Percentiles rank a stretch among this genome's conserved stretches.
phyloP scores from a whole-genome alignment of 2,888 invertebrate genomes.

The Tuberolachnus salignus region DNA sequence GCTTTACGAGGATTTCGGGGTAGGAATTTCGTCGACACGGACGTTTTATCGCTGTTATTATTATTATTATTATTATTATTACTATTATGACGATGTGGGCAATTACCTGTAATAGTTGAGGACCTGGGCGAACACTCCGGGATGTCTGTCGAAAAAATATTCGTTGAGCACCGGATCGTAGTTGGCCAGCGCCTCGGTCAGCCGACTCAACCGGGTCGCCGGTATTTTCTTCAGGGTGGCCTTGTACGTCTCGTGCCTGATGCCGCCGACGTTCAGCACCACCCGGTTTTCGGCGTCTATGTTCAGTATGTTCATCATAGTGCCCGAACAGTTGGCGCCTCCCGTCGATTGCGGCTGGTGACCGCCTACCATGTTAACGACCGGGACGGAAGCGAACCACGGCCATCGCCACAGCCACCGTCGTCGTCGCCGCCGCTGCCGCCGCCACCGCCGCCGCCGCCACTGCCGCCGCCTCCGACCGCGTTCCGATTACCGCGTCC shows the following conservation, averaged over 20 bases:
- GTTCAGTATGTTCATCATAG: slow-evolving; percentile 84
- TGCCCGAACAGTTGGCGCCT: slow-evolving; percentile 57
- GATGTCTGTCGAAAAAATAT: slow-evolving; percentile 98
- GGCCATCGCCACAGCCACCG: background rate
- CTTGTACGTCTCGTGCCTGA: slow-evolving; percentile 93
- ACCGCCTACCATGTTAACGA: slow-evolving; percentile 56
- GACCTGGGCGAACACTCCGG: slow-evolving; percentile 95
- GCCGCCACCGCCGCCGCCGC: no score
- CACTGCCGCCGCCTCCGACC: no score
- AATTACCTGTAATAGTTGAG: slow-evolving; percentile 92
- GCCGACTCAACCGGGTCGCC: slow-evolving; percentile 88
- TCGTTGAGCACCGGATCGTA: slow-evolving; percentile 99
- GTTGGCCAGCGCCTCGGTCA: slow-evolving; percentile 96
- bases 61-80: no score
- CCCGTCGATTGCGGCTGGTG: slow-evolving; percentile 52
- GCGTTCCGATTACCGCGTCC: no score
- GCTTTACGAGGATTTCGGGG: no score
- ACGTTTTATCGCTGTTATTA: no score
- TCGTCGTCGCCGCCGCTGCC: background rate
- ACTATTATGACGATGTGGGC: no score
- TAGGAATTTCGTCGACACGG: no score
- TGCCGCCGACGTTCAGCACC: slow-evolving; percentile 97
- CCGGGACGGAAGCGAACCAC: slow-evolving; percentile 50
- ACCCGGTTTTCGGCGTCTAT: slow-evolving; percentile 99
- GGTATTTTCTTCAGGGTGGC: slow-evolving; percentile 97